Evolutionary conservation across 2,113 vertebrate genomes (phyloP).

Genomic region (Crocuta crocuta): DNA sequence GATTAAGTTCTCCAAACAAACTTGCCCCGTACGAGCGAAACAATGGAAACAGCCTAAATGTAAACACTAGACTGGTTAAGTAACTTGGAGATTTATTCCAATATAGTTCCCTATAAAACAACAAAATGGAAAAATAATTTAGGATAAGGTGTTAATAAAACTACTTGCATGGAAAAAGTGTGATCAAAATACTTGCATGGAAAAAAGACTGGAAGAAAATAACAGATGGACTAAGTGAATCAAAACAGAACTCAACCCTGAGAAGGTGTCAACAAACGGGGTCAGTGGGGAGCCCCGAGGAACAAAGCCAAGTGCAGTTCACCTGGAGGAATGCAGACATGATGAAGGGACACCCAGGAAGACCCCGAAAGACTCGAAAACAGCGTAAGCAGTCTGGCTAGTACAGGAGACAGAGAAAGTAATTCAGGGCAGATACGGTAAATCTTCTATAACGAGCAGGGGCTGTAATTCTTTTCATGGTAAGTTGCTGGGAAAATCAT

Average conservation of each 20-base stretch:
- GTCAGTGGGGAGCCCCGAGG: not conserved
- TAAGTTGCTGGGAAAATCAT: conserved; percentile 77
- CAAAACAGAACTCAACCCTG: not conserved
- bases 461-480: conserved; percentile 75
- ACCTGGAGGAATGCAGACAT: not conserved
- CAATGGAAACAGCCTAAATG: not conserved
- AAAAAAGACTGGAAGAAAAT: conserved; percentile 34
- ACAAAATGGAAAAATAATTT: not conserved
- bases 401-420: conserved; percentile 42
- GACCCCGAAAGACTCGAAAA: conserved; percentile 11
- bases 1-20: conserved; percentile 1
- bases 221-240: not conserved
- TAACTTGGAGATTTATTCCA: not conserved
- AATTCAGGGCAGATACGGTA: conserved; percentile 53
- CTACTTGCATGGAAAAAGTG: not conserved
- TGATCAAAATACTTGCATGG: not conserved
- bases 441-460: conserved; percentile 70
- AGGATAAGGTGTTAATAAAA: not conserved
- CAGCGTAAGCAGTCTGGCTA: conserved; percentile 49
- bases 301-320: not conserved
- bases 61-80: not conserved
- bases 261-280: not conserved
- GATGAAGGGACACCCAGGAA: not conserved
- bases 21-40: not conserved
- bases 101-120: not conserved